phyloP scores from a whole-genome alignment of 1,140 invertebrate species.

The Aethina tumida region DNA sequence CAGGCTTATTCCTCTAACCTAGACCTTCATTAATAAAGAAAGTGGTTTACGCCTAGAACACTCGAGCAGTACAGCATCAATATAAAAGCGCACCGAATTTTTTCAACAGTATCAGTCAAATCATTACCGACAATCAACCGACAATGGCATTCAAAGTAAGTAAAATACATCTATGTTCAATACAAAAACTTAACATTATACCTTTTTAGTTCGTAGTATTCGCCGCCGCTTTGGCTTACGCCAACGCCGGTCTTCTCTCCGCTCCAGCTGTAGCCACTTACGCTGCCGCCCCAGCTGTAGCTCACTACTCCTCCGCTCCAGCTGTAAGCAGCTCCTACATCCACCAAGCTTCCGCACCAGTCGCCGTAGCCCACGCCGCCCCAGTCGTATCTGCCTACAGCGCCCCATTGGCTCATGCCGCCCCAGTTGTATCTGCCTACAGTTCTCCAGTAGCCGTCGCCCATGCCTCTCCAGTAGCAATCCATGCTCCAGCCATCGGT shows the following conservation, averaged over 20 bases:
- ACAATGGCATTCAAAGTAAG: constrained; percentile 25
- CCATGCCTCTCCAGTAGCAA: constrained; percentile 33
- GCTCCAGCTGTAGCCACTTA: constrained; percentile 23
- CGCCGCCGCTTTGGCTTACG: constrained; percentile 35
- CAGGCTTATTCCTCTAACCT: no score
- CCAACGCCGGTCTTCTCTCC: constrained; percentile 37
- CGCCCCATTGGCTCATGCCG: constrained; percentile 20
- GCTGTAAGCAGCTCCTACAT: constrained; percentile 17
- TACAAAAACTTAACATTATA: background rate
- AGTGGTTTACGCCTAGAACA: no score
- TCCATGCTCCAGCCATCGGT: constrained; percentile 40
- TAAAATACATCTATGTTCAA: constrained; percentile 5
- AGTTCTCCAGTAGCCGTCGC: constrained; percentile 22
- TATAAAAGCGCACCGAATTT: constrained; percentile 16
- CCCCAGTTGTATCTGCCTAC: constrained; percentile 22
- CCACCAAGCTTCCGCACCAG: constrained; percentile 19
- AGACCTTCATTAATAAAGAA: no score
- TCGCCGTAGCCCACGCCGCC: constrained; percentile 12
- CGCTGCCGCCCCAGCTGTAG: constrained; percentile 25
- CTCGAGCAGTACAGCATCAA: no score
- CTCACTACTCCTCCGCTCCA: constrained; percentile 25
- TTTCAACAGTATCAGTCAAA: constrained; percentile 11
- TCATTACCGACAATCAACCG: constrained; percentile 3
- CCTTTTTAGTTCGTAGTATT: constrained; percentile 22
- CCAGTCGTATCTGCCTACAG: constrained; percentile 7